Base-by-base conservation (phyloP, 2,888 invertebrate genomes). In the Dynastes grantii region DNA sequence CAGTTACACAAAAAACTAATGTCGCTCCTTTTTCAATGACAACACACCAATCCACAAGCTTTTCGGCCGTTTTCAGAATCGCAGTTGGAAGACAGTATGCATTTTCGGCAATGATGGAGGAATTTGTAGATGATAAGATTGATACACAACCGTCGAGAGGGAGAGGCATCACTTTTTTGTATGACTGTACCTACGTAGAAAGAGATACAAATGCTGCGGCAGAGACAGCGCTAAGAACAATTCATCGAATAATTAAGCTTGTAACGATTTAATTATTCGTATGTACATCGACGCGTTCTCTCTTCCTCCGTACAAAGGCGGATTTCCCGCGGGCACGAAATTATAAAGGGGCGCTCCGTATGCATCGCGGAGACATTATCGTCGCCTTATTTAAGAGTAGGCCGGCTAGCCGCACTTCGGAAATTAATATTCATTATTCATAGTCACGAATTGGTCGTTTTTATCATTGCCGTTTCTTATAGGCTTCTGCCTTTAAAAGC, bases 361-460 rank as follows among this genome's bases (percentile, higher is more conserved):
- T 77, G 51, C 51, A 64, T 32, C 13, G 64, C 16, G 32, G 55
- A 77, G 77, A 77, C 70, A 68, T 71, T 71, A 70, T 61, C 63
- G 76, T 58, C 68, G 51, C 78, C 68, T 76, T 76, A 76, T 75
- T 75, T 75, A 27, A 75, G 73, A 45, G 45, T 75, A 45, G 45
- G 45, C 61, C n/a, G 45, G 45, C 61, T 61, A 68, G 78, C 40
- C 68, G 68, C 67, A 76, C 40, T 58, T 76, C 63, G 63, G 37
- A 49, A 75, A 79, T 76, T 79, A 79, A 79, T 79, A 79, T 79
- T 79, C 76, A 71, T 79, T 79, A 76, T 79, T 79, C 76, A 70
- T 61, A 79, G 78, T 79, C 76, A 76, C 76, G 78, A 79, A 55
- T 76, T 45, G 29, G 61, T 53, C 61, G 76, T 79, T 79, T 76